Percentiles rank a stretch among this genome's conserved stretches.
Evolutionary conservation across 2,888 invertebrate species (phyloP).

Genomic region (Lithophane socia): DNA sequence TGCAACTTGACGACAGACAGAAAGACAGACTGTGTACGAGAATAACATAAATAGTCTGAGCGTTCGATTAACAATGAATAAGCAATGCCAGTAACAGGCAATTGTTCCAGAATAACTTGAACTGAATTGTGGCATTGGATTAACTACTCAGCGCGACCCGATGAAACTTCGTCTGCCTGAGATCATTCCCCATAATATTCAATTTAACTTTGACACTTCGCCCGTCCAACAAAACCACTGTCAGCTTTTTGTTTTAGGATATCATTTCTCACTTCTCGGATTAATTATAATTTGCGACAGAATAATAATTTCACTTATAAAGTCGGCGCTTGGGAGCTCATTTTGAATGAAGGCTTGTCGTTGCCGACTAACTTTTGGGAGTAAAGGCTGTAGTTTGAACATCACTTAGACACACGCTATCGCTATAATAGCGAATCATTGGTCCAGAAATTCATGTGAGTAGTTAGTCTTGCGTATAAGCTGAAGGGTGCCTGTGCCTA

Average conservation of each 20-base stretch:
- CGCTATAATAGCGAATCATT: conserved; percentile 22
- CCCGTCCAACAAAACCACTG: conserved; percentile 85
- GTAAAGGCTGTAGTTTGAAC: conserved; percentile 31
- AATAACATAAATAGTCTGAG: conserved; percentile 64
- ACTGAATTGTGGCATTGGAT: conserved; percentile 88
- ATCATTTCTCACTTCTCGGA: conserved; percentile 75
- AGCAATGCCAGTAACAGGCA: conserved; percentile 82
- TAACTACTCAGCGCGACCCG: conserved; percentile 86
- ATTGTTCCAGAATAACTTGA: conserved; percentile 85
- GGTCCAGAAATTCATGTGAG: conserved; percentile 27
- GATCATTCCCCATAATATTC: conserved; percentile 90
- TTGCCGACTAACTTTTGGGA: conserved; percentile 45
- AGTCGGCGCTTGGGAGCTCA: conserved; percentile 56
- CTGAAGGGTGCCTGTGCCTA: not conserved
- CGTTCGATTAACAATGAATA: conserved; percentile 79
- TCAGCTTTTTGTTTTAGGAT: conserved; percentile 83
- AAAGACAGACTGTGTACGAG: conserved; percentile 4
- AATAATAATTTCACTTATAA: conserved; percentile 70
- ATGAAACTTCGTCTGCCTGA: conserved; percentile 81
- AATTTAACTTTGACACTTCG: conserved; percentile 90
- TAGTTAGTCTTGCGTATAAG: conserved; percentile 24
- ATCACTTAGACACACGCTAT: conserved; percentile 20
- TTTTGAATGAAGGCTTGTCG: conserved; percentile 56
- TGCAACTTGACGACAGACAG: conserved; percentile 24
- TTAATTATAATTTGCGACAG: conserved; percentile 72